Percentiles rank a stretch among this genome's conserved stretches.
phyloP scores from a whole-genome alignment of 2,113 vertebrate genomes.

The Ptychochromis oligacanthus region DNA sequence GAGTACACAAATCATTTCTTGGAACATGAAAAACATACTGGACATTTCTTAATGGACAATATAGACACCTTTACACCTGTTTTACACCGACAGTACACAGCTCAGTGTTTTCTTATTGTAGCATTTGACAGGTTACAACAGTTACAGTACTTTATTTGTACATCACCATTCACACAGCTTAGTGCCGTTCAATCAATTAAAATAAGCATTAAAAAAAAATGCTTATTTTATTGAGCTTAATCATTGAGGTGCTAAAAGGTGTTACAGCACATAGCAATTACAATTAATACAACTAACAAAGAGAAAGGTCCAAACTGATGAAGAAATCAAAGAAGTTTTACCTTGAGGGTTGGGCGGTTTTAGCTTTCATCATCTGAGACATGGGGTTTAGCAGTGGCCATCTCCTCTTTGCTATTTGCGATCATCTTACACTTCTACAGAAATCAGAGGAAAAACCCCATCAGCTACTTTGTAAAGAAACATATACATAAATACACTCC shows the following conservation, averaged over 20 bases:
- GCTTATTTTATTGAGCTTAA: not conserved
- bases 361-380: conserved; percentile 89
- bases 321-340: conserved; percentile 24
- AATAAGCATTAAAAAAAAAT: too few relatives aligned
- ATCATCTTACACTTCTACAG: conserved; percentile 98
- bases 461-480: not conserved
- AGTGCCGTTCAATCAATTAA: not conserved
- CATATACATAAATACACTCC: not conserved
- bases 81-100: not conserved
- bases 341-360: conserved; percentile 49
- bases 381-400: conserved; percentile 92
- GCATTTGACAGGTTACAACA: not conserved
- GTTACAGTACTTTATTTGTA: not conserved
- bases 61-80: not conserved
- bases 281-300: not conserved
- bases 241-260: not conserved
- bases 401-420: conserved; percentile 96
- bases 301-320: not conserved
- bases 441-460: conserved; percentile 27
- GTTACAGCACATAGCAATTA: not conserved
- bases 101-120: not conserved
- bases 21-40: not conserved
- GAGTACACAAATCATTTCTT: not conserved
- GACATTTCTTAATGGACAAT: not conserved
- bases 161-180: too few relatives aligned